Evolutionary conservation across 2,797 vertebrate genomes (phyloP), one percentile per base, ranked within the genome.

Genomic region (Cottoperca gobio): DNA sequence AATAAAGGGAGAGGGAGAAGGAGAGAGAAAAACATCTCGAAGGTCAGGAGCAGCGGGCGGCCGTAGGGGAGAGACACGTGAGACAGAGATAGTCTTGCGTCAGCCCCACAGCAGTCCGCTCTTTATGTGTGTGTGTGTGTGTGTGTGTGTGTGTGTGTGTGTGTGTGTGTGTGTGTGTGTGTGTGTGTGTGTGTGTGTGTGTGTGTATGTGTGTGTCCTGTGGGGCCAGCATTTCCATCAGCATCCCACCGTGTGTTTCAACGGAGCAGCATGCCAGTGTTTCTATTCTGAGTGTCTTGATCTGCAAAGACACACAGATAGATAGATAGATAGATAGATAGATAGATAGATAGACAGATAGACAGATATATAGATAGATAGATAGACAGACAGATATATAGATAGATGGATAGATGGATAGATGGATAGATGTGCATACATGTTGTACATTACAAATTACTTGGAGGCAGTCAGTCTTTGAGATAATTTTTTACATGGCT

Each of bases 41-140:
- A 95, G 95, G 94, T 95, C 94, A 95, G 92, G 86, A 95, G 87
- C 94, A 94, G 94, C 94, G 86, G 94, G 94, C 92, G 91, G 92
- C 91, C 91, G 90, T 92, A 91, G 90, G 90, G 93, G 89, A 92
- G 87, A 91, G 89, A 94, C 92, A 92, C 91, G 93, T 94, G 93
- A 93, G 93, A 91, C 91, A 88, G 91, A 91, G 92, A 94, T 94
- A 94, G 93, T 94, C 93, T 94, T 92, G 92, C 92, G 92, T 94
- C 93, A 93, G 91, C 93, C 90, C 89, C 90, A 93, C 92, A 93
- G 92, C 91, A 91, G 87, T 89, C 80, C 76, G 80, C 86, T 91
- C 84, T 86, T 83, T 88, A 66, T 80, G 78, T 83, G 69, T 31
- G 75, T 80, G 82, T 88, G 79, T 61, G 54, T 81, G 62, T 76